Conservation (phyloP, 2,113 vertebrate genomes). For the Chaetops frenatus region DNA sequence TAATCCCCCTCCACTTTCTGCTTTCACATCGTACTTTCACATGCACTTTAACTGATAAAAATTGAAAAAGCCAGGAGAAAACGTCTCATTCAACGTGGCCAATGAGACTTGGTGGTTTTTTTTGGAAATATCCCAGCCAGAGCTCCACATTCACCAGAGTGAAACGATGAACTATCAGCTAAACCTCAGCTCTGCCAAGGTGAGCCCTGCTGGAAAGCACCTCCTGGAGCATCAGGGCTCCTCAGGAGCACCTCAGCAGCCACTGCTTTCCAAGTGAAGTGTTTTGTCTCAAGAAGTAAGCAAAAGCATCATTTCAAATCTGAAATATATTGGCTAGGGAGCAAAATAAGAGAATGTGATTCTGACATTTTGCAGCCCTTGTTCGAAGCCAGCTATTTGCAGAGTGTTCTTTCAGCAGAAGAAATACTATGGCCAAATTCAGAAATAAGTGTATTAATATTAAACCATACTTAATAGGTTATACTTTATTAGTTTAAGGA, state of each 20-base stretch:
- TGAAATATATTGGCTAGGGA: background rate
- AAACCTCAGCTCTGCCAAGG: background rate
- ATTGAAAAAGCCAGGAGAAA: background rate
- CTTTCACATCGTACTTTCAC: background rate
- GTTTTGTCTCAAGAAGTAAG: background rate
- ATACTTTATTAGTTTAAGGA: background rate
- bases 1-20: background rate
- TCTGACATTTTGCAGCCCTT: background rate
- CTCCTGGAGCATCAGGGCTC: background rate
- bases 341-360: background rate
- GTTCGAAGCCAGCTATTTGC: background rate
- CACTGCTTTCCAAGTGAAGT: background rate
- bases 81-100: fast-evolving
- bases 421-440: background rate
- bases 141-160: too few species aligned
- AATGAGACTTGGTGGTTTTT: background rate
- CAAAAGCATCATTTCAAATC: background rate
- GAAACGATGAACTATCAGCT: fast-evolving
- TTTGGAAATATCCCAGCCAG: background rate
- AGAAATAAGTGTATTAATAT: background rate
- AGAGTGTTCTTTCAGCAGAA: background rate
- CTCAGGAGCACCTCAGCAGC: background rate
- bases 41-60: background rate
- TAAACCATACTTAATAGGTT: background rate
- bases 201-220: background rate